Evolutionary conservation across 2,888 invertebrate genomes (phyloP).

Genomic region (Tridacna crocea): DNA sequence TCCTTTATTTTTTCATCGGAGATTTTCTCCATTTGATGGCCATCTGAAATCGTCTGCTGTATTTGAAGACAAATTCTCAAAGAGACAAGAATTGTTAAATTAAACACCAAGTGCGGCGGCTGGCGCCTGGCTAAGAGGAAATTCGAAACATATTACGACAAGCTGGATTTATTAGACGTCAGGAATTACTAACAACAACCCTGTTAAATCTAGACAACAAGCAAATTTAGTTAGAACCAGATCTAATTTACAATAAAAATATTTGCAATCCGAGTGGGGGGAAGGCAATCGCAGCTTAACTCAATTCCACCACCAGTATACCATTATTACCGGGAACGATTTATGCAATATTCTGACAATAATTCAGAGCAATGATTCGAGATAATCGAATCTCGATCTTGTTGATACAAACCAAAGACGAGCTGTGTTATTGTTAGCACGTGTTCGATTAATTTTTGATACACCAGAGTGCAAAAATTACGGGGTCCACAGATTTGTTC

Average conservation of each 20-base stretch:
- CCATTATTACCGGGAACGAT: slow-evolving; percentile 61
- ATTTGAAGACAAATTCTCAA: too few species aligned
- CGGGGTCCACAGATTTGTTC: slow-evolving; percentile 39
- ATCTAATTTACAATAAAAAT: slow-evolving; percentile 68
- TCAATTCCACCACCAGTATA: slow-evolving; percentile 56
- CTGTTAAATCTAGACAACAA: slow-evolving; percentile 59
- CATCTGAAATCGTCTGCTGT: too few species aligned
- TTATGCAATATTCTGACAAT: slow-evolving; percentile 63
- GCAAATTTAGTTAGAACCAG: slow-evolving; percentile 55
- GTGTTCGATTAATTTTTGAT: slow-evolving; percentile 60
- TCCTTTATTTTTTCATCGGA: too few species aligned
- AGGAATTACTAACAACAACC: slow-evolving; percentile 48
- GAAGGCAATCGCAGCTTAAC: slow-evolving; percentile 62
- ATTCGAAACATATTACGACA: slow-evolving; percentile 31
- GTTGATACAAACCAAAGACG: slow-evolving; percentile 66
- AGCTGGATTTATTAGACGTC: slow-evolving; percentile 41
- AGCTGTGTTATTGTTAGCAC: slow-evolving; percentile 55
- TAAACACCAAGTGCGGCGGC: neutral
- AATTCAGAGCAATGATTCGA: slow-evolving; percentile 63
- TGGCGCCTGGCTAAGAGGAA: slow-evolving; percentile 16
- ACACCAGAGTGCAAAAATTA: slow-evolving; percentile 60
- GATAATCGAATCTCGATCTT: slow-evolving; percentile 59
- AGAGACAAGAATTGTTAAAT: too few species aligned
- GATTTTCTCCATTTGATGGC: too few species aligned
- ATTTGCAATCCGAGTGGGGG: slow-evolving; percentile 61